Evolutionary conservation across 2,797 vertebrate genomes (phyloP).

Genomic region (Helostoma temminkii): DNA sequence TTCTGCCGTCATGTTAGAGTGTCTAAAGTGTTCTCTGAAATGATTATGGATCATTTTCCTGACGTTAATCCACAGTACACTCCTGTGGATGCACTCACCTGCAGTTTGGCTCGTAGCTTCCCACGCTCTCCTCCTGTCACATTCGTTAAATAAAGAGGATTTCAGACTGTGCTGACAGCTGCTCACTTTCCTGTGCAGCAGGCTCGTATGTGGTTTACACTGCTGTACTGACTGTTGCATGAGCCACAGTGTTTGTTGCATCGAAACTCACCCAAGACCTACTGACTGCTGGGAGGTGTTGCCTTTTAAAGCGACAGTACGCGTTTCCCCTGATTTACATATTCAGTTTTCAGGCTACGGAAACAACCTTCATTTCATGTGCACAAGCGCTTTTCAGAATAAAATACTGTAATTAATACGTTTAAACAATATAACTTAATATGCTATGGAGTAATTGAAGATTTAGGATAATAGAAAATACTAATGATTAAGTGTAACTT

Average conservation of each 20-base stretch:
- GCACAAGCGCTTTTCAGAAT: no score
- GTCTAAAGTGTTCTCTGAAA: neutral
- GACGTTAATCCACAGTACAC: neutral
- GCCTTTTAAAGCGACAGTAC: conserved; percentile 85
- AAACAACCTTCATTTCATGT: no score
- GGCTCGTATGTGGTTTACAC: conserved; percentile 21
- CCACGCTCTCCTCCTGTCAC: conserved; percentile 10
- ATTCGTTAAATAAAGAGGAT: conserved; percentile 11
- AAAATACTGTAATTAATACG: no score
- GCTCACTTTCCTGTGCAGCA: conserved; percentile 36
- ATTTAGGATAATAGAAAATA: conserved; percentile 12
- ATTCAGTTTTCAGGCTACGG: neutral
- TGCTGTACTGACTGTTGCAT: conserved; percentile 37
- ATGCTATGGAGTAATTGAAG: neutral
- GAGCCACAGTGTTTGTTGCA: conserved; percentile 60
- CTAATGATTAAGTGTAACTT: neutral
- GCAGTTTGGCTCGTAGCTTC: conserved; percentile 30
- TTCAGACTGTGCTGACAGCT: neutral
- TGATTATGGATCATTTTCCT: neutral
- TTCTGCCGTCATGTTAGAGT: neutral
- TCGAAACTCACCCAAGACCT: conserved; percentile 67
- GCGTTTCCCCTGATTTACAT: conserved; percentile 17
- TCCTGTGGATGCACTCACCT: conserved; percentile 55
- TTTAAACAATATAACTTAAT: no score
- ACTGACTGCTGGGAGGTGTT: conserved; percentile 71